Evolutionary conservation across 2,888 invertebrate species (phyloP).

Genomic region (Nasonia oneida): DNA sequence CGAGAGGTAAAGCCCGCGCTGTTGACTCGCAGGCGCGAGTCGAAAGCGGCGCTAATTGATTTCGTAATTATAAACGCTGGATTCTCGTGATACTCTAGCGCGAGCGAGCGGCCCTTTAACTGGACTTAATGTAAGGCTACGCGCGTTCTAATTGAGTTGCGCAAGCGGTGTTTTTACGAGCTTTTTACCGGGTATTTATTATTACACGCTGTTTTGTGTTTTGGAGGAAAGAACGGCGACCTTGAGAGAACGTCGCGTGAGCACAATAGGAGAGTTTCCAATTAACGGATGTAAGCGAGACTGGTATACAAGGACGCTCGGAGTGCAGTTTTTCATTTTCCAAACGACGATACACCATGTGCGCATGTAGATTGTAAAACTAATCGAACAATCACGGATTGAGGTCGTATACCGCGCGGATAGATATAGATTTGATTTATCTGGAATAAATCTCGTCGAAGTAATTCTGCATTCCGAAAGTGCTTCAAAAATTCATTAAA

Average conservation of each 20-base stretch:
- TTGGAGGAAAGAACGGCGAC: background rate
- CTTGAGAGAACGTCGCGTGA: background rate
- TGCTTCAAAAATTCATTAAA: background rate
- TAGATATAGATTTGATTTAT: background rate
- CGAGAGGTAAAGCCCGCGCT: background rate
- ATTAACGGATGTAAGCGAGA: background rate
- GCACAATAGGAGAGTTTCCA: background rate
- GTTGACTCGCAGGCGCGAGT: no score
- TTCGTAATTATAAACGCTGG: slow-evolving; percentile 36
- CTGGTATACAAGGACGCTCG: background rate
- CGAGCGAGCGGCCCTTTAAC: background rate
- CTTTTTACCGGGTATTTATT: slow-evolving; percentile 21
- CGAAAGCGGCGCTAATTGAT: slow-evolving; percentile 44
- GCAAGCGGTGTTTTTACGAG: slow-evolving; percentile 20
- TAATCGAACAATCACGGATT: background rate
- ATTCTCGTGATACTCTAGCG: background rate
- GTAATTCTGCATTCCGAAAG: background rate
- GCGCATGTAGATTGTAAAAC: background rate
- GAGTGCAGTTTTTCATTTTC: no score
- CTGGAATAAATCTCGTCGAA: background rate
- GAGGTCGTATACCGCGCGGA: background rate
- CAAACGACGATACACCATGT: no score
- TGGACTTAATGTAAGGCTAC: no score
- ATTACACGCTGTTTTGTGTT: background rate
- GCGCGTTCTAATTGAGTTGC: background rate